Evolutionary conservation across 2,113 vertebrate genomes (phyloP).

Genomic region (Podarcis raffonei): DNA sequence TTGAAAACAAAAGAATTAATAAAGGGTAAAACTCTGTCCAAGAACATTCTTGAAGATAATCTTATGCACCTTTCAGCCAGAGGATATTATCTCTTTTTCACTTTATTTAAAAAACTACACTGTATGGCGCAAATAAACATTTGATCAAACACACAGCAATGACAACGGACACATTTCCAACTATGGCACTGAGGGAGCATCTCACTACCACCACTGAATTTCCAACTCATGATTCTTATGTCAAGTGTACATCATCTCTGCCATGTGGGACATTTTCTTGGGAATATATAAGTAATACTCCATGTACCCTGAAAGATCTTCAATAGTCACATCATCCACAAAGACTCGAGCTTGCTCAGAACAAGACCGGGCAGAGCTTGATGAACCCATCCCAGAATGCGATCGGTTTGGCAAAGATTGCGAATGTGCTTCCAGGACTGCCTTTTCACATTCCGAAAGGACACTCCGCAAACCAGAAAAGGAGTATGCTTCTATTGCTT

Average conservation of each 20-base stretch:
- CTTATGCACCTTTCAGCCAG: constrained; percentile 62
- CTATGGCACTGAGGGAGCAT: constrained; percentile 50
- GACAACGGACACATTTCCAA: constrained; percentile 45
- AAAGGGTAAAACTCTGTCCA: no score
- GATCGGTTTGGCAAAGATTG: constrained; percentile 62
- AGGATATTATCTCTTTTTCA: constrained; percentile 55
- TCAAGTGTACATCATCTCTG: constrained; percentile 90
- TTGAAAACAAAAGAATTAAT: background rate
- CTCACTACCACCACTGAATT: constrained; percentile 47
- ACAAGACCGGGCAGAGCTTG: constrained; percentile 78
- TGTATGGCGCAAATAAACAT: constrained; percentile 64
- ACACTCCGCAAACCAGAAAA: constrained; percentile 83
- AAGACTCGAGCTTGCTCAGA: constrained; percentile 85
- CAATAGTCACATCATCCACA: constrained; percentile 96
- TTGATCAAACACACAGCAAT: constrained; percentile 55
- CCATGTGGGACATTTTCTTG: constrained; percentile 90
- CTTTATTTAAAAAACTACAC: constrained; percentile 68
- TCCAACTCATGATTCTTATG: background rate
- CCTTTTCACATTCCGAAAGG: constrained; percentile 80
- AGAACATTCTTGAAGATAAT: constrained; percentile 50
- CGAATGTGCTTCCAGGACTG: constrained; percentile 56
- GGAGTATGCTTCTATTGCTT: constrained; percentile 78
- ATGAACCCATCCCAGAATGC: background rate
- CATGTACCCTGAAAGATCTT: constrained; percentile 98
- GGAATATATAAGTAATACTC: constrained; percentile 93